Evolutionary conservation across 2,888 invertebrate species (phyloP), one percentile per base, ranked within the genome.

Genomic region (Holacanthella duospinosa): DNA sequence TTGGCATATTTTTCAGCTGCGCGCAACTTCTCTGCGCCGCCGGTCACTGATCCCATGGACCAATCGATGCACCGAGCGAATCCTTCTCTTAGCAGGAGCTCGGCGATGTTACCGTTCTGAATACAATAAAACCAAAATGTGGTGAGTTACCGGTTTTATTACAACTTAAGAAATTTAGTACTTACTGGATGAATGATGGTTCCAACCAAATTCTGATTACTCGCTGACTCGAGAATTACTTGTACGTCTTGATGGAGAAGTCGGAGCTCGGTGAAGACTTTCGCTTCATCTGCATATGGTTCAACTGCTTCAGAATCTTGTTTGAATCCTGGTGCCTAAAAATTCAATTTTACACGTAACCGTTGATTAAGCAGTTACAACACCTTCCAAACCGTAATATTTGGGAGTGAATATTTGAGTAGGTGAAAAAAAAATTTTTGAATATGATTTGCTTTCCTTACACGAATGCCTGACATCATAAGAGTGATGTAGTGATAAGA

Each of bases 41-140:
- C 86, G 53, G 86, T 83, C 76, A 90, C 86, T 67, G 87, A 85
- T 9, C 86, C 86, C 80, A 94, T 88, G 44, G 89, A 90, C 92
- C 92, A 92, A 77, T 93, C 93, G 25, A 93, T 89, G 75, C 96
- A 96, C 76, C 86, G 87, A 0, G 95, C 97, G 75, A 93, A 89
- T 21, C 97, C 97, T 77, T 93, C 90, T 62, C 84, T 83, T 69
- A 96, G 78, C 65, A 99, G 80, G 28, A 88, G 83, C 77, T 96
- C 97, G 0, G 97, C 95, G 75, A 99, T 97, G 77, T 95, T 95
- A 43, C 85, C 85, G 74, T 80, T 81, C 80, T 82, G 74, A 28
- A 74, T 70, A 64, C 26, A 53, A 48, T 27, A 57, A 55, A 61
- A 19, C 25, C 24, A 16, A 29, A 43, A 27, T 27, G 16, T 16